Base-by-base conservation (phyloP, 2,888 invertebrate genomes). In the Xylophagus ater region DNA sequence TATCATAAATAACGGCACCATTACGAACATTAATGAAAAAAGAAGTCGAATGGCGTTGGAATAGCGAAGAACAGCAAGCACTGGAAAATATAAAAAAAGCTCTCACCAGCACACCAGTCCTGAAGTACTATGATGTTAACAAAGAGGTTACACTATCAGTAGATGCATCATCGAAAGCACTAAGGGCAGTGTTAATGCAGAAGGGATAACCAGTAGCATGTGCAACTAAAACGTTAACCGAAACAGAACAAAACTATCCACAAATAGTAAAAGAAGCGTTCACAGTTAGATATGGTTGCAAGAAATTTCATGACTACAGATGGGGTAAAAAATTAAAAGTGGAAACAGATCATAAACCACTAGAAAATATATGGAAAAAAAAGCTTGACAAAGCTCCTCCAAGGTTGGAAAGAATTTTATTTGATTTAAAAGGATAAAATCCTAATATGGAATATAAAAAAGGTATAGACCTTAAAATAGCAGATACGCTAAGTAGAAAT, bases 71-170 rank as follows among this genome's bases (percentile, higher is more conserved):
- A n/a, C 23, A 32, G 25, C n/a, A n/a, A 12, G 32, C 37, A 23
- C 18, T 23, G 15, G 28, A 25, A 25, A 33, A 33, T 3, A 37
- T 31, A 3, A 31, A 31, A 13, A 20, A 17, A 29, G 24, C 23
- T 3, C 21, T 39, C 14, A 28, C 30, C 8, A 30, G 41, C 13
- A 42, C 47, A 21, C 47, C 45, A 8, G 44, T 48, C 5, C 38
- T 53, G 9, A 14, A 41, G 30, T 50, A 48, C 44, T 52, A 40
- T 43, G 46, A 51, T 42, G 35, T 43, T 7, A 46, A 48, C 17
- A 47, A 49, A 39, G 28, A 36, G 4, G 34, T 39, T 4, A 39
- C 33, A 12, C n/a, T 39, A 19, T 33, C 34, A 2, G 25, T 38
- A 2, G 32, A 32, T 24, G 32, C 25, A 4, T 24, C 18, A 10